Base-by-base conservation (phyloP, 1,140 invertebrate genomes). In the Nasonia giraulti region DNA sequence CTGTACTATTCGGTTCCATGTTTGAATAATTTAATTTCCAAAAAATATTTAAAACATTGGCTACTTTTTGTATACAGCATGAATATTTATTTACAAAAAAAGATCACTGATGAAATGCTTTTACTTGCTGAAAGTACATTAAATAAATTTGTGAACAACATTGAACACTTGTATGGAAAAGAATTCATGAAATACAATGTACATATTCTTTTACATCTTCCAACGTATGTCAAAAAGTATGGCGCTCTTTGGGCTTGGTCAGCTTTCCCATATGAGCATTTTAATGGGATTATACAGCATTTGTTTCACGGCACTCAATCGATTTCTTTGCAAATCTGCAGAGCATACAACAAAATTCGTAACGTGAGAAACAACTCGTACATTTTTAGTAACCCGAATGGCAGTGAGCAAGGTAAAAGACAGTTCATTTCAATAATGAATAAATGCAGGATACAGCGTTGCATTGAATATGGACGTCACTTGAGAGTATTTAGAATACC, bases 1-100 rank as follows among this genome's bases (percentile, higher is more conserved):
- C 62, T 80, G n/a, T n/a, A 85, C 69, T 85, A 85, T 62, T 85
- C 77, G 33, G 2, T 76, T 17, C 2, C 12, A 12, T 80, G 69
- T 44, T 80, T 80, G 1, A 55, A 23, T 17, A 62, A 33, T 76
- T 62, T 81, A 27, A 68, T 75, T 7, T 17, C 71, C 0, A 20
- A 23, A 23, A 83, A 37, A 27, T 71, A 75, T 37, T 40, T 83
- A 14, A 69, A 80, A 20, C 83, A 84, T 84, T 84, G 77, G 83
- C 23, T 73, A 23, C 68, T 80, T 33, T 40, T 66, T 50, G 75
- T 77, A 50, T 50, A 5, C 14, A 27, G 40, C 1, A 77, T 37
- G 3, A 37, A 37, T 37, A 37, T 3, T 37, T 5, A 5, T 77
- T 37, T 37, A 37, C 33, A 37, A 37, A 0, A 37, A 37, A 37